phyloP scores from a whole-genome alignment of 1,140 invertebrate genomes.

The Drosophila pectinifera region DNA sequence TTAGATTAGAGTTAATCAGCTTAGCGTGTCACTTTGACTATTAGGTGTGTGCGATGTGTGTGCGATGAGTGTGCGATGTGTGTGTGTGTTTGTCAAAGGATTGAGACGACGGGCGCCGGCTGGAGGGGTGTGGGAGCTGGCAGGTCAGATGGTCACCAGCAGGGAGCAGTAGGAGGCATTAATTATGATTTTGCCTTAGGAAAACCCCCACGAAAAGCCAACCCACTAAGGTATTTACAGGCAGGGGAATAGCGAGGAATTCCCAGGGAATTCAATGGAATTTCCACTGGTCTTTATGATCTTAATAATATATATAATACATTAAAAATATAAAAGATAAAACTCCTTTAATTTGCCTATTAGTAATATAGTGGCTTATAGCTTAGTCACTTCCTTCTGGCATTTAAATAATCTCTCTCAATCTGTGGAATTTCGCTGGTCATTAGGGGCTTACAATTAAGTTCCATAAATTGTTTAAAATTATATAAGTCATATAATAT shows the following conservation, averaged over 20 bases:
- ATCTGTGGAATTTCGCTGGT: neutral
- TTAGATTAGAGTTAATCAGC: slow-evolving; percentile 81
- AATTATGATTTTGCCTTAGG: slow-evolving; percentile 6
- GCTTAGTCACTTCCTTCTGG: neutral
- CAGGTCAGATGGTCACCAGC: neutral
- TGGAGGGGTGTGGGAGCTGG: neutral
- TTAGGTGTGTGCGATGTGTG: slow-evolving; percentile 60
- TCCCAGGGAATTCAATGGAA: neutral
- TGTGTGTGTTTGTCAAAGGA: slow-evolving; percentile 10
- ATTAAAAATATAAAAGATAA: too few species aligned
- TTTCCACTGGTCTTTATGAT: too few species aligned
- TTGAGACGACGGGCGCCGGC: slow-evolving; percentile 1
- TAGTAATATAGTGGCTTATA: too few species aligned
- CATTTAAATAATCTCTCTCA: slow-evolving; percentile 2
- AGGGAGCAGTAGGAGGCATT: neutral
- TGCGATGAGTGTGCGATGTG: neutral
- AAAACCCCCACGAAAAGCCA: neutral
- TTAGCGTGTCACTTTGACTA: slow-evolving; percentile 79
- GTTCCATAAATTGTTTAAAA: too few species aligned
- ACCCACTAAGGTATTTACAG: too few species aligned
- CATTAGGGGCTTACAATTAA: too few species aligned
- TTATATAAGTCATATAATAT: too few species aligned
- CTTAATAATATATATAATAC: too few species aligned
- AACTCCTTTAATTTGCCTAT: too few species aligned
- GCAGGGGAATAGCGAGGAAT: too few species aligned